These are phyloP conservation scores for Ridgeia piscesae DNA, from an alignment of 1,140 invertebrate genomes.

Conservation along the genomic window DNA sequence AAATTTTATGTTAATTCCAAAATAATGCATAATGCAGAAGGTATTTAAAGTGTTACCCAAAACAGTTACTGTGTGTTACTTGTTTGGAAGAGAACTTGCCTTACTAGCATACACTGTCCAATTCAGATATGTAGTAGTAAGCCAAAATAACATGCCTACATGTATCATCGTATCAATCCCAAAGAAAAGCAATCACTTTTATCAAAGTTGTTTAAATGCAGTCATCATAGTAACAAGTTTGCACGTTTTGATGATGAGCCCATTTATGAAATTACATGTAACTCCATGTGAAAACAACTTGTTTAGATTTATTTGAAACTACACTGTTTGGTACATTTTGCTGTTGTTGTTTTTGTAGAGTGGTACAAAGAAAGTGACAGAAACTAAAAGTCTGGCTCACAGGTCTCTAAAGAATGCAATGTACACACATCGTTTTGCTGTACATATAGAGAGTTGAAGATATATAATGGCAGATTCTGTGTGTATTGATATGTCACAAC, in stretches of 20 bases:
- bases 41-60: background rate
- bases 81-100: too few species aligned
- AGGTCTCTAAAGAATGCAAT: background rate
- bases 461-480: background rate
- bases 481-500: background rate
- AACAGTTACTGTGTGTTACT: background rate
- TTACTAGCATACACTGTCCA: background rate
- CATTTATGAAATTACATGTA: background rate
- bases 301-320: background rate
- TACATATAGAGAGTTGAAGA: background rate
- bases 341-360: background rate
- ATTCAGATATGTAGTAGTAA: too few species aligned
- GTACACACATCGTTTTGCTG: background rate
- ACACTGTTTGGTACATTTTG: background rate
- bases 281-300: background rate
- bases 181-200: too few species aligned
- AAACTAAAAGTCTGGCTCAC: background rate
- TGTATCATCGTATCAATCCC: too few species aligned
- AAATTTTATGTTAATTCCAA: too few species aligned
- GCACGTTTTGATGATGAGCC: background rate
- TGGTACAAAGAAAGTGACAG: background rate
- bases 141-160: too few species aligned
- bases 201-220: too few species aligned
- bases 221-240: too few species aligned
- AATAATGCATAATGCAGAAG: background rate